Base-by-base conservation (phyloP, 2,113 vertebrate genomes). In the Aphelocoma coerulescens region DNA sequence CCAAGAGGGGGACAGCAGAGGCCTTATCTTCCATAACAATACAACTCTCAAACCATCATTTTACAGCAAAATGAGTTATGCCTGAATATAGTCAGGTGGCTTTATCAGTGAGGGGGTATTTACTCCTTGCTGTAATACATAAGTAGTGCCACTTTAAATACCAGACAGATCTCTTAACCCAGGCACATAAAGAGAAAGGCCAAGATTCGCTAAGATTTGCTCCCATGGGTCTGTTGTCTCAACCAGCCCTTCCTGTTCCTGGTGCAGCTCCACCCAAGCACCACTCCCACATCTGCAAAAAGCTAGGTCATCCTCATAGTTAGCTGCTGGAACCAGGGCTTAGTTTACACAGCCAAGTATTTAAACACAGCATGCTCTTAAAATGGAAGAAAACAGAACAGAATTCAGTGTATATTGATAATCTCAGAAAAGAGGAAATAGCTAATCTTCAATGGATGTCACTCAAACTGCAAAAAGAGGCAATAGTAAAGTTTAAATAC, bases 231-330 rank as follows among this genome's bases (percentile, higher is more conserved):
- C 58, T 89, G 57, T n/a, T 84, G 61, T 37, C 33, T 95, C 87
- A 83, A 41, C 46, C 78, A 69, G 69, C 62, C 58, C 62, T 95
- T 91, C 86, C 91, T 89, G 76, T 59, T 87, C 65, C 54, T 73
- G 33, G 16, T 91, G 33, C 88, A 75, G 28, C 79, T 86, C 92
- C 93, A 96, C 95, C 93, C 85, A 92, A 85, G 83, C 57, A 89
- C 83, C 13, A 2, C 88, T 81, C 92, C 92, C 82, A 94, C 61
- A 86, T 77, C 76, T 96, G 93, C 61, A 57, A 57, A 91, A 92
- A 67, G 61, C 41, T 44, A 77, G 44, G 78, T 68, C 32, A 37
- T 88, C 48, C 13, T 63, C 59, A 73, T 1, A 54, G 37, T 33
- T 17, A 86, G 41, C 4, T 73, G 46, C 51, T 95, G 83, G 80